phyloP scores from a whole-genome alignment of 2,888 invertebrate genomes.

The Boloria selene region DNA sequence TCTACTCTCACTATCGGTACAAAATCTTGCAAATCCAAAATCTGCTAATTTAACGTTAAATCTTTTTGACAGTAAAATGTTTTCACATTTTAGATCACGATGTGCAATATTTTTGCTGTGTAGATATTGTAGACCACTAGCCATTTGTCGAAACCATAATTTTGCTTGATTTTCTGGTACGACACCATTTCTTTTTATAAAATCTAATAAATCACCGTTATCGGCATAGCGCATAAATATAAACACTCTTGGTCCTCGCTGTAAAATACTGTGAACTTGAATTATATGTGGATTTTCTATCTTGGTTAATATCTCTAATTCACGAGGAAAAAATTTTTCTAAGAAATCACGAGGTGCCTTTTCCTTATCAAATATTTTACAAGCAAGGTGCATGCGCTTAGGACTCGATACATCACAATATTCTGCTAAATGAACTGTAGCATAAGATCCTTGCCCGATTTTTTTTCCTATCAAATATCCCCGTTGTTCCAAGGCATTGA shows the following conservation, averaged over 20 bases:
- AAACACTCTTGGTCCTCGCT: slow-evolving; percentile 91
- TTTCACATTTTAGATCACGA: slow-evolving; percentile 97
- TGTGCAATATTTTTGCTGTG: slow-evolving; percentile 93
- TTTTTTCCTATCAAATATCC: slow-evolving; percentile 93
- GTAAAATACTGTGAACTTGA: slow-evolving; percentile 93
- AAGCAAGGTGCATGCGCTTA: slow-evolving; percentile 89
- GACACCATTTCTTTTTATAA: slow-evolving; percentile 89
- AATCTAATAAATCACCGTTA: slow-evolving; percentile 94
- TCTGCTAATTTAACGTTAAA: slow-evolving; percentile 96
- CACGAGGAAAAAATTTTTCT: slow-evolving; percentile 95
- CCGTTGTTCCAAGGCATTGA: slow-evolving; percentile 91
- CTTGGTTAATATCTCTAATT: slow-evolving; percentile 93
- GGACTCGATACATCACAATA: slow-evolving; percentile 87
- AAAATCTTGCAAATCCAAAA: slow-evolving; percentile 95
- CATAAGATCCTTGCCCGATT: slow-evolving; percentile 95
- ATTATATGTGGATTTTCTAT: slow-evolving; percentile 96
- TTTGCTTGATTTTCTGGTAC: slow-evolving; percentile 90
- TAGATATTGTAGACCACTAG: slow-evolving; percentile 90
- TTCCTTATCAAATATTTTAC: slow-evolving; percentile 95
- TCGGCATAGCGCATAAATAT: slow-evolving; percentile 96
- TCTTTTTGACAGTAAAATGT: slow-evolving; percentile 90
- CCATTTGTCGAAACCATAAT: slow-evolving; percentile 93
- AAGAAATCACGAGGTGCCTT: slow-evolving; percentile 95
- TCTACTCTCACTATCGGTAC: slow-evolving; percentile 87
- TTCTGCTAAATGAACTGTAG: slow-evolving; percentile 93